phyloP scores from a whole-genome alignment of 1,140 invertebrate genomes.

The Nebria ingens region DNA sequence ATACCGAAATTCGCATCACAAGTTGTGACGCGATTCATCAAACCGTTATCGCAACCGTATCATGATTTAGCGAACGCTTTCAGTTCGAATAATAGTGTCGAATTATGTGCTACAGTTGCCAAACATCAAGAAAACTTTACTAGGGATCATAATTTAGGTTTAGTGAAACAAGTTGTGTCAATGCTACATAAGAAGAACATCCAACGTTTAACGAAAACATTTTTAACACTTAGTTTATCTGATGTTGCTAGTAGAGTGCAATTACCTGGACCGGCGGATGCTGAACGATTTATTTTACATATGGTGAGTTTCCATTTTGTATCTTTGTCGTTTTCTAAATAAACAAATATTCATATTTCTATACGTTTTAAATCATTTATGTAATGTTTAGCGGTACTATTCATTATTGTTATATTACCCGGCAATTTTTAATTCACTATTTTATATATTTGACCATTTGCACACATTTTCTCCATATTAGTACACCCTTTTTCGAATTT shows the following conservation, averaged over 20 bases:
- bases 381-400: conserved; percentile 10
- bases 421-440: too few relatives aligned
- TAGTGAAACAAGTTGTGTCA: conserved; percentile 74
- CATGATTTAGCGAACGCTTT: conserved; percentile 81
- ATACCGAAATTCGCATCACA: conserved; percentile 88
- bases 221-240: conserved; percentile 84
- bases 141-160: conserved; percentile 75
- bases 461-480: too few relatives aligned
- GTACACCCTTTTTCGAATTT: too few relatives aligned
- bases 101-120: conserved; percentile 55
- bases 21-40: conserved; percentile 80
- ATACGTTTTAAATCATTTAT: conserved; percentile 9
- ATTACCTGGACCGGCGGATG: conserved; percentile 69
- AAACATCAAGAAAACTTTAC: conserved; percentile 68
- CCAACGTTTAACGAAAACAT: conserved; percentile 92
- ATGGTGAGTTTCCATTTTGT: conserved; percentile 74
- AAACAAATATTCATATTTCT: too few relatives aligned
- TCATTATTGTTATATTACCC: conserved; percentile 15
- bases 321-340: too few relatives aligned
- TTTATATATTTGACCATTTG: too few relatives aligned
- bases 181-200: conserved; percentile 95
- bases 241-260: conserved; percentile 91
- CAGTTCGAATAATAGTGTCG: conserved; percentile 59
- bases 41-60: conserved; percentile 84
- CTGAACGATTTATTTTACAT: conserved; percentile 88